Percentiles rank a stretch among this genome's conserved stretches.
phyloP scores from a whole-genome alignment of 2,888 invertebrate genomes.

The Neoitamus cyanurus region DNA sequence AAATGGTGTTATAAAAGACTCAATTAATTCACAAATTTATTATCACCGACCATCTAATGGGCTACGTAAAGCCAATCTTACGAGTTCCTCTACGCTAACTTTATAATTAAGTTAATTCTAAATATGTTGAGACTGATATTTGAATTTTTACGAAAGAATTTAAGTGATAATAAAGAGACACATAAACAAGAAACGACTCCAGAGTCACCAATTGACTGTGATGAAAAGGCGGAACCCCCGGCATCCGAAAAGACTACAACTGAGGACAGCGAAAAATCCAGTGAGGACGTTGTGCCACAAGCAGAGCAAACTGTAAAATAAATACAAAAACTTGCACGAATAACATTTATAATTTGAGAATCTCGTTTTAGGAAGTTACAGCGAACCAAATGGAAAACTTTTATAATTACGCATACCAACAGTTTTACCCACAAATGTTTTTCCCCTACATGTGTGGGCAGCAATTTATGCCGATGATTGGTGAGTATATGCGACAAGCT shows the following conservation, averaged over 20 bases:
- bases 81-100: too few relatives aligned
- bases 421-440: slow-evolving; percentile 51
- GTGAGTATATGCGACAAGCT: slow-evolving; percentile 36
- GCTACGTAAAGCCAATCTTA: too few relatives aligned
- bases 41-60: too few relatives aligned
- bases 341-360: not conserved
- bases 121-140: not conserved
- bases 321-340: not conserved
- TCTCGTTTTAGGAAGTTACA: not conserved
- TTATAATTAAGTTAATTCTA: too few relatives aligned
- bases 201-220: slow-evolving; percentile 45
- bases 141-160: not conserved
- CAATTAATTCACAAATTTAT: too few relatives aligned
- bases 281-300: not conserved
- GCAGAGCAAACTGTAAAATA: not conserved
- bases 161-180: slow-evolving; percentile 48
- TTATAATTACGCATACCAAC: slow-evolving; percentile 49
- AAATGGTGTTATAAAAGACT: too few relatives aligned
- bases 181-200: slow-evolving; percentile 26
- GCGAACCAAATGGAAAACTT: not conserved
- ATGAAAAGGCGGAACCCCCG: slow-evolving; percentile 15
- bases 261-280: not conserved
- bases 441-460: slow-evolving; percentile 52
- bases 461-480: slow-evolving; percentile 51
- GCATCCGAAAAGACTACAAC: not conserved